These are phyloP conservation scores for Sarcophaga rosellei DNA, from an alignment of 2,888 invertebrate genomes.

Conservation along the genomic window DNA sequence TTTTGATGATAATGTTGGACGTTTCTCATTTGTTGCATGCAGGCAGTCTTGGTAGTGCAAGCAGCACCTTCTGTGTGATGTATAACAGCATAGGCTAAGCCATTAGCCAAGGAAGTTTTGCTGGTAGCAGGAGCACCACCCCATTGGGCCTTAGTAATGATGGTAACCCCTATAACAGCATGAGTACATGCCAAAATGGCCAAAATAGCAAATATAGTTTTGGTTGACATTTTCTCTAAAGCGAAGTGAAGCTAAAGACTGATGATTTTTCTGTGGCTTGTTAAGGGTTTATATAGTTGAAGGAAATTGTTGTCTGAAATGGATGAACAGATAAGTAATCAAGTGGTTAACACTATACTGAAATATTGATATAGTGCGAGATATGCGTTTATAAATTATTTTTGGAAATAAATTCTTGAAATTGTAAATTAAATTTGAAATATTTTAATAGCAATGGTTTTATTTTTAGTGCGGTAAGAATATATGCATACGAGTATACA, in stretches of 20 bases:
- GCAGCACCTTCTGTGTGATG: conserved; percentile 74
- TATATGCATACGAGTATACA: too few species aligned
- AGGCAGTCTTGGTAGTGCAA: conserved; percentile 49
- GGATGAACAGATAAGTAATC: neutral
- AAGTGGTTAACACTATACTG: neutral
- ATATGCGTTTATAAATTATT: too few species aligned
- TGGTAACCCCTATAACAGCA: conserved; percentile 72
- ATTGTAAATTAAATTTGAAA: too few species aligned
- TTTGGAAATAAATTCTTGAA: too few species aligned
- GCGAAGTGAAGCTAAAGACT: neutral
- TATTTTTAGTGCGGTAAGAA: too few species aligned
- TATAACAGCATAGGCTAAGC: conserved; percentile 71
- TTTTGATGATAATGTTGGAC: conserved; percentile 75
- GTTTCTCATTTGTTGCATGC: conserved; percentile 76
- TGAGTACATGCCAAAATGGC: conserved; percentile 40
- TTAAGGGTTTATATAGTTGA: neutral
- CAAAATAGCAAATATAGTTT: neutral
- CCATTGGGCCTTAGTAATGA: conserved; percentile 75
- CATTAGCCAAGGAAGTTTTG: conserved; percentile 67
- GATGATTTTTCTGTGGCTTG: neutral
- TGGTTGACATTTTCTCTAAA: neutral
- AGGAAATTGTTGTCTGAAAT: neutral
- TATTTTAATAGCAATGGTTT: too few species aligned
- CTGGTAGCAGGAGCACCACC: conserved; percentile 74
- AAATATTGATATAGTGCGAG: too few species aligned